Percentiles rank a stretch among this genome's conserved stretches.
Evolutionary conservation across 1,140 invertebrate genomes (phyloP).

Genomic region (Brachionus rotundiformis): DNA sequence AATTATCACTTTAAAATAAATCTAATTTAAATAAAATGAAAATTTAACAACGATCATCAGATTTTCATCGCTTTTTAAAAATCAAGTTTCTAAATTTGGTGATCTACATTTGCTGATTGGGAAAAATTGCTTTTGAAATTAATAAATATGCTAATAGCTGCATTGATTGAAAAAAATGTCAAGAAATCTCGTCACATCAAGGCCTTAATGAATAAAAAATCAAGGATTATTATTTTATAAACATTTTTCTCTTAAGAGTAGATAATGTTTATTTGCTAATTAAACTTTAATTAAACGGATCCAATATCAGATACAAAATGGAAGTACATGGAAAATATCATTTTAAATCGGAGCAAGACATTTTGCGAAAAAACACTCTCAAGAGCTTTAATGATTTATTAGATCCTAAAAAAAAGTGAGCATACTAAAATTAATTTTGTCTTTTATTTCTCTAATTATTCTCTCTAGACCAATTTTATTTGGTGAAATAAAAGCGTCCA

Average conservation of each 20-base stretch:
- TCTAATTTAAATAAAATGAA: background rate
- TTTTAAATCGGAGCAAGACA: constrained; percentile 4
- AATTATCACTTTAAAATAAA: background rate
- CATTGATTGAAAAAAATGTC: background rate
- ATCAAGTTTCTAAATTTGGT: background rate
- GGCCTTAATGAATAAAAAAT: background rate
- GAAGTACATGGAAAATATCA: constrained; percentile 33
- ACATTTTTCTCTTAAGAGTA: background rate
- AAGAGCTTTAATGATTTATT: background rate
- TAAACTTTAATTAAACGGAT: constrained; percentile 1
- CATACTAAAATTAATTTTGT: background rate
- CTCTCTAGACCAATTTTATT: background rate
- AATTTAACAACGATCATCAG: background rate
- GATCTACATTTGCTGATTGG: background rate
- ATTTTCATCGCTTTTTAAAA: background rate
- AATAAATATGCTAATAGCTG: background rate
- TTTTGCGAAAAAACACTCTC: background rate
- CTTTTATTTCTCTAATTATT: background rate
- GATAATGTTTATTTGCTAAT: constrained; percentile 21
- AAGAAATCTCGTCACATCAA: background rate
- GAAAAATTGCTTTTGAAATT: background rate
- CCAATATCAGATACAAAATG: constrained; percentile 12
- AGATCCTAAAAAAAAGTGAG: constrained; percentile 23
- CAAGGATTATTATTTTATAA: background rate
- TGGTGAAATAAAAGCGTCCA: background rate